These are phyloP conservation scores for Lobophora halterata DNA, from an alignment of 2,888 invertebrate genomes.

Conservation along the genomic window DNA sequence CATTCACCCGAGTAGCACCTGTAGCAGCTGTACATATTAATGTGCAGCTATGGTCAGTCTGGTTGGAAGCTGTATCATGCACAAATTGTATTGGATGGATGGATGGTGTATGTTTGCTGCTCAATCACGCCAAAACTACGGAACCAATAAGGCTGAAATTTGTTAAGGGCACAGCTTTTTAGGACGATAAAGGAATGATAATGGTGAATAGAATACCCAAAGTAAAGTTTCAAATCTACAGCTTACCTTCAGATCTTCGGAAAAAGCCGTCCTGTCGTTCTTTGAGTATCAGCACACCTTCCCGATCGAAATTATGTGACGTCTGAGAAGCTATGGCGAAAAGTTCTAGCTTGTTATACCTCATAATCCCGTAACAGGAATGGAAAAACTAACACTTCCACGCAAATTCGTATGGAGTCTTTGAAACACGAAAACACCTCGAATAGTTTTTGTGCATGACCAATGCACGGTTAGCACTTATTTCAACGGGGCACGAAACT, in stretches of 20 bases:
- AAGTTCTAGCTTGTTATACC: conserved; percentile 95
- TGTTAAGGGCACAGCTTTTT: too few relatives aligned
- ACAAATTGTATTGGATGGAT: too few relatives aligned
- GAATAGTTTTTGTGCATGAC: background rate
- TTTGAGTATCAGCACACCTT: conserved; percentile 91
- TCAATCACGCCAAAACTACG: too few relatives aligned
- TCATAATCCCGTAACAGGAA: conserved; percentile 54
- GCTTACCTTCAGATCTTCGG: conserved; percentile 94
- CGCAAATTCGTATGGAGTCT: conserved; percentile 15
- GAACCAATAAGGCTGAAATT: too few relatives aligned
- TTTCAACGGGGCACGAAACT: too few relatives aligned
- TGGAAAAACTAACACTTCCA: conserved; percentile 5
- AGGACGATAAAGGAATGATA: too few relatives aligned
- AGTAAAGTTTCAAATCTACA: conserved; percentile 31
- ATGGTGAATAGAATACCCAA: too few relatives aligned
- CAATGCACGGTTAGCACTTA: background rate
- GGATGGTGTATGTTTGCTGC: too few relatives aligned
- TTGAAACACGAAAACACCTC: background rate
- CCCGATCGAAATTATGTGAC: conserved; percentile 93
- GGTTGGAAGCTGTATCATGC: too few relatives aligned
- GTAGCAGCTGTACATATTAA: too few relatives aligned
- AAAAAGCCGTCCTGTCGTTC: conserved; percentile 96
- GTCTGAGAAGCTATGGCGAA: conserved; percentile 92
- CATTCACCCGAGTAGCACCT: too few relatives aligned
- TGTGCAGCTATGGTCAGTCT: too few relatives aligned